These are phyloP conservation scores for Noctua pronuba DNA, from an alignment of 2,888 invertebrate genomes.

Conservation along the genomic window DNA sequence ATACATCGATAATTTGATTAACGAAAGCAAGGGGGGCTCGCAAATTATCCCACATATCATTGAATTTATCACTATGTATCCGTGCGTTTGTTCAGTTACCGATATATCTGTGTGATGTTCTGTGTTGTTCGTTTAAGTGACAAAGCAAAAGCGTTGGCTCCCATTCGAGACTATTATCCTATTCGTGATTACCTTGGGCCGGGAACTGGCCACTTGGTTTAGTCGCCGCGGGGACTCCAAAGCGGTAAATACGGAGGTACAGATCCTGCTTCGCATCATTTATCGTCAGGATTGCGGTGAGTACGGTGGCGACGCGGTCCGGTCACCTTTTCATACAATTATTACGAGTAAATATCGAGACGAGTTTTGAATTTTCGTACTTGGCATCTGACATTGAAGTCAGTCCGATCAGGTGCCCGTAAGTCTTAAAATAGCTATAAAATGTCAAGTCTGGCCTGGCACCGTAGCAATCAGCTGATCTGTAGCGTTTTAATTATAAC, in stretches of 20 bases:
- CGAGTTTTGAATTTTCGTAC: constrained; percentile 69
- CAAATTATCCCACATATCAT: constrained; percentile 79
- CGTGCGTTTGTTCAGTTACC: constrained; percentile 82
- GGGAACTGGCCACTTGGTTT: constrained; percentile 87
- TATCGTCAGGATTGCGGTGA: constrained; percentile 89
- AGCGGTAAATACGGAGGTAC: constrained; percentile 90
- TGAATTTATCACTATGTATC: constrained; percentile 82
- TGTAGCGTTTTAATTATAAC: constrained; percentile 85
- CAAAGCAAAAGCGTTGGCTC: constrained; percentile 87
- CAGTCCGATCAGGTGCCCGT: constrained; percentile 86
- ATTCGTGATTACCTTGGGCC: constrained; percentile 87
- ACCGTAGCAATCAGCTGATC: constrained; percentile 89
- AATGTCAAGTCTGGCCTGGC: constrained; percentile 88
- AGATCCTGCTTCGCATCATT: constrained; percentile 88
- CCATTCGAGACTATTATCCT: constrained; percentile 88
- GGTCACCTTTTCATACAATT: constrained; percentile 64
- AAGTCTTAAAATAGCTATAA: constrained; percentile 89
- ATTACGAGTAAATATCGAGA: constrained; percentile 49
- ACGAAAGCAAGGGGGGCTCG: constrained; percentile 78
- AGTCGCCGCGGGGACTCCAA: constrained; percentile 89
- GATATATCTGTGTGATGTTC: constrained; percentile 84
- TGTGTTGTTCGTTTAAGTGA: constrained; percentile 87
- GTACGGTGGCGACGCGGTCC: constrained; percentile 73
- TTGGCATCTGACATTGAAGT: constrained; percentile 88
- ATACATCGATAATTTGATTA: constrained; percentile 87